Evolutionary conservation across 2,113 vertebrate genomes (phyloP).

Genomic region (Saimiri boliviensis): DNA sequence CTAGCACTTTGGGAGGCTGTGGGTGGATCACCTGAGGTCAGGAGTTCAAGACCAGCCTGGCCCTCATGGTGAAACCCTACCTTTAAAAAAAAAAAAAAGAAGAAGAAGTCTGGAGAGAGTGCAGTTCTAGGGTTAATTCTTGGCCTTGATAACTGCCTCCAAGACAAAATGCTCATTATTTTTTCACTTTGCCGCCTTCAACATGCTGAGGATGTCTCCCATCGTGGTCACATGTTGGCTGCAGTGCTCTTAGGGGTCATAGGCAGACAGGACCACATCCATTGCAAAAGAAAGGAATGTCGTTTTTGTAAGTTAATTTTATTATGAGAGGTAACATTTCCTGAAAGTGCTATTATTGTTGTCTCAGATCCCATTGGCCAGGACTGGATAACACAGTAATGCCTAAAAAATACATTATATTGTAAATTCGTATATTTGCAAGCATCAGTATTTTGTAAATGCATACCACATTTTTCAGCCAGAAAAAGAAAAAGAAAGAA

Average conservation of each 20-base stretch:
- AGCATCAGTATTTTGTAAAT: background rate
- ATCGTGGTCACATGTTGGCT: background rate
- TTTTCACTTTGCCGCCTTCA: background rate
- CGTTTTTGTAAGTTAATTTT: constrained; percentile 12
- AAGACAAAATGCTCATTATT: background rate
- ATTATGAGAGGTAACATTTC: background rate
- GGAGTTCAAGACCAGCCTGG: no score
- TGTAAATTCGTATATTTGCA: background rate
- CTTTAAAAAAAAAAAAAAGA: no score
- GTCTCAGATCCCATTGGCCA: background rate
- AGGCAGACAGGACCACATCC: background rate
- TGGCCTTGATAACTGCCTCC: background rate
- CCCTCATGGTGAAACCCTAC: no score
- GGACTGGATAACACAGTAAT: background rate
- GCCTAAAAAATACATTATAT: background rate
- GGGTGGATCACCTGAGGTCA: no score
- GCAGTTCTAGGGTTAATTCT: background rate
- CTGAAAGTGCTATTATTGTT: background rate
- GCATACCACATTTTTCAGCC: background rate
- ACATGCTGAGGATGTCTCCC: background rate
- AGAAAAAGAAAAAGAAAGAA: constrained; percentile 38
- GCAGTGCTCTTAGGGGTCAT: background rate
- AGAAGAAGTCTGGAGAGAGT: background rate
- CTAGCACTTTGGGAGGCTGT: no score
- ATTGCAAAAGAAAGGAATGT: background rate